These are phyloP conservation scores for Camponotus vicinus DNA, from an alignment of 1,140 invertebrate genomes.

Conservation along the genomic window DNA sequence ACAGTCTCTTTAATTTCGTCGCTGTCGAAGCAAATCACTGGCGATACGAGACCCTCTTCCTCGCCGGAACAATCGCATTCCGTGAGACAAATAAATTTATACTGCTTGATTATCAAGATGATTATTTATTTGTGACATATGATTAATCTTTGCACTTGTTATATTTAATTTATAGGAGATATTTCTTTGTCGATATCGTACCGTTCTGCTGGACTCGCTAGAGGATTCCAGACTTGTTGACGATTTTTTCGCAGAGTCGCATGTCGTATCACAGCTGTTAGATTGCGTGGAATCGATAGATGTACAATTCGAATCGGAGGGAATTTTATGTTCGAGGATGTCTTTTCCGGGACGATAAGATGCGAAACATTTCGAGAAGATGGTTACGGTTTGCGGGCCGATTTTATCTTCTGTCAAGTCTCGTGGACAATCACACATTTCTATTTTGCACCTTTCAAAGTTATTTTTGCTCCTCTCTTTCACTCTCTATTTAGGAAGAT, in stretches of 20 bases:
- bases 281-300: constrained; percentile 14
- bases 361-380: constrained; percentile 65
- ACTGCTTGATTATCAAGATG: constrained; percentile 59
- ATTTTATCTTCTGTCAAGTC: background rate
- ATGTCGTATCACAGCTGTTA: background rate
- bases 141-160: background rate
- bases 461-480: background rate
- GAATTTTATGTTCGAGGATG: background rate
- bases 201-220: constrained; percentile 47
- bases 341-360: constrained; percentile 32
- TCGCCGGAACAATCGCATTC: constrained; percentile 66
- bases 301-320: background rate
- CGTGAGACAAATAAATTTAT: constrained; percentile 57
- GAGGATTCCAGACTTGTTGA: background rate
- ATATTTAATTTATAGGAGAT: background rate
- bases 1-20: constrained; percentile 48
- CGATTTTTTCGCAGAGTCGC: background rate
- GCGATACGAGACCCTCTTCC: constrained; percentile 50
- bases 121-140: background rate
- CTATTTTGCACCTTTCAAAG: background rate
- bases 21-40: background rate
- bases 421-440: constrained; percentile 70
- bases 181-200: constrained; percentile 14
- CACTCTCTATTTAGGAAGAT: background rate
- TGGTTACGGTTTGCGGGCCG: constrained; percentile 39